A percentile compares a stretch with the other conserved stretches of the same genome.
These are phyloP conservation scores for Hypercompe scribonia DNA, from an alignment of 2,888 invertebrate genomes.

Conservation along the genomic window DNA sequence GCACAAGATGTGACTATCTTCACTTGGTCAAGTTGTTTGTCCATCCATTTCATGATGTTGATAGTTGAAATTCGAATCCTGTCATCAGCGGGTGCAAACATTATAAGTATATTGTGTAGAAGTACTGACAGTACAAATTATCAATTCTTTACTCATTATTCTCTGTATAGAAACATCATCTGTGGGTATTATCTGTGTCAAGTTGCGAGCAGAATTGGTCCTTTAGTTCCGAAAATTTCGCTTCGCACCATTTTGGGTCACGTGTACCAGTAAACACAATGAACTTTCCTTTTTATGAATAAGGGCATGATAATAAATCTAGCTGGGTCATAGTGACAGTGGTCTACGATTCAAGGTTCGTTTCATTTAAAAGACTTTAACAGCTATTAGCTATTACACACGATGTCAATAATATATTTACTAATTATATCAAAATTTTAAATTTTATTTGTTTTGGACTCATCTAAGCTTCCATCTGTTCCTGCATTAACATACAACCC, in stretches of 20 bases:
- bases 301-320: slow-evolving; percentile 24
- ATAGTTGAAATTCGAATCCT: no score
- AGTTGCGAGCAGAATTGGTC: neutral
- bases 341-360: slow-evolving; percentile 1
- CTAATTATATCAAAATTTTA: neutral
- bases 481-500: no score
- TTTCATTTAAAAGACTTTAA: slow-evolving; percentile 6
- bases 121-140: no score
- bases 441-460: neutral
- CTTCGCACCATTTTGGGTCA: slow-evolving; percentile 2
- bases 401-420: neutral
- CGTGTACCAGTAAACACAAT: slow-evolving; percentile 16
- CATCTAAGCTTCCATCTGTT: no score
- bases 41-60: no score
- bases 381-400: neutral
- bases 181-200: neutral
- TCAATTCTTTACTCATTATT: neutral
- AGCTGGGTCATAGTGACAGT: slow-evolving; percentile 24
- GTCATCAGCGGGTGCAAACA: no score
- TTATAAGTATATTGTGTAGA: no score
- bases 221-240: neutral
- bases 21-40: no score
- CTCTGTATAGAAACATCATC: neutral
- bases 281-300: slow-evolving; percentile 23
- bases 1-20: no score